Evolutionary conservation across 1,140 invertebrate species (phyloP).

Genomic region (Papilio polytes): DNA sequence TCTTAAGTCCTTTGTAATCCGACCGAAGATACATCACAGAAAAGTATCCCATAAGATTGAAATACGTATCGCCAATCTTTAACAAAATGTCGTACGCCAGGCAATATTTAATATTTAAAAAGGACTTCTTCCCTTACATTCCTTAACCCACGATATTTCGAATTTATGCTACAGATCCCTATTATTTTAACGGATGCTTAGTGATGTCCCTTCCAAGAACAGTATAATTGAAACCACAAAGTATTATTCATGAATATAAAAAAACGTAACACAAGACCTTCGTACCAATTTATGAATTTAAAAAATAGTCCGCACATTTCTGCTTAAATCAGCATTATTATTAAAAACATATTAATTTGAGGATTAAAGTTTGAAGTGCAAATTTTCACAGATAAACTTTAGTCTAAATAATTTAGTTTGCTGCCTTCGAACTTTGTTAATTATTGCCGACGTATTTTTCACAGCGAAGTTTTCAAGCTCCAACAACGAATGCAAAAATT

Average conservation of each 20-base stretch:
- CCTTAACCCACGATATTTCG: background rate
- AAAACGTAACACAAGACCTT: too few relatives aligned
- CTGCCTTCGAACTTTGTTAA: constrained; percentile 33
- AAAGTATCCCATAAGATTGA: constrained; percentile 48
- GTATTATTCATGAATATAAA: too few relatives aligned
- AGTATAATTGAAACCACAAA: background rate
- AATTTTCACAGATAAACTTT: constrained; percentile 14
- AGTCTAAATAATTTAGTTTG: constrained; percentile 20
- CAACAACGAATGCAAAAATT: constrained; percentile 50
- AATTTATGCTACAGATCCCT: background rate
- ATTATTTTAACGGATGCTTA: background rate
- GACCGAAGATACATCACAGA: constrained; percentile 47
- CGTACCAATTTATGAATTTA: background rate
- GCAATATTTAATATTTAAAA: constrained; percentile 15
- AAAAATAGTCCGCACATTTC: background rate
- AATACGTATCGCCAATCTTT: constrained; percentile 45
- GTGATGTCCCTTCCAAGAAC: background rate
- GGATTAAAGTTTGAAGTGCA: background rate
- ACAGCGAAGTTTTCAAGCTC: constrained; percentile 44
- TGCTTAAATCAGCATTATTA: background rate
- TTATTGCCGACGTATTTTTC: constrained; percentile 34
- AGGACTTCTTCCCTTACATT: background rate
- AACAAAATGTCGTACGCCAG: constrained; percentile 29
- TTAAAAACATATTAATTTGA: background rate
- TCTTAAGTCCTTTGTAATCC: constrained; percentile 57